Percentiles rank a stretch among this genome's conserved stretches.
These are phyloP conservation scores for Neodiprion pinetum DNA, from an alignment of 1,140 invertebrate species.

Conservation along the genomic window DNA sequence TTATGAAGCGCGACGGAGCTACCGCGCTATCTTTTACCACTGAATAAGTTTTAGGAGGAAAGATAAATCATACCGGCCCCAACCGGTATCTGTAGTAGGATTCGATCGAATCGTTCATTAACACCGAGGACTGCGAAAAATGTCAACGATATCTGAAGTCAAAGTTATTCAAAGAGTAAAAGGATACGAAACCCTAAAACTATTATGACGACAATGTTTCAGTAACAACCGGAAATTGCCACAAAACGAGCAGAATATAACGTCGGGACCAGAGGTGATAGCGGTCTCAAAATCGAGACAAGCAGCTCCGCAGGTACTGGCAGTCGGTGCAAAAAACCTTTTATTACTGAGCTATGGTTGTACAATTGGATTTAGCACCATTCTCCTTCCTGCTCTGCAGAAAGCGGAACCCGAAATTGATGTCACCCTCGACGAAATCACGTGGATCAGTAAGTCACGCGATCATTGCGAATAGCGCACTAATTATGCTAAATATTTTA, in stretches of 20 bases:
- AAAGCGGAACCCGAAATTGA: conserved; percentile 59
- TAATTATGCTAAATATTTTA: not conserved
- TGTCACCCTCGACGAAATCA: conserved; percentile 71
- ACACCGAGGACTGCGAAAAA: too few relatives aligned
- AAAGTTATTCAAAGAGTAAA: too few relatives aligned
- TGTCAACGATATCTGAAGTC: too few relatives aligned
- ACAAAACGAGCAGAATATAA: conserved; percentile 30
- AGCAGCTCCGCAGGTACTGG: conserved; percentile 67
- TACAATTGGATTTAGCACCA: conserved; percentile 78
- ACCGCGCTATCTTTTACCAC: not conserved
- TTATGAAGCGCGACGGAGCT: not conserved
- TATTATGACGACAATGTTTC: conserved; percentile 11
- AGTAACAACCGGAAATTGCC: conserved; percentile 43
- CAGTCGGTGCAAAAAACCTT: conserved; percentile 71
- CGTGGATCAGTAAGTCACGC: conserved; percentile 75
- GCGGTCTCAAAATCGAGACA: conserved; percentile 56
- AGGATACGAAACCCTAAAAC: too few relatives aligned
- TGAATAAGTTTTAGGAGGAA: too few relatives aligned
- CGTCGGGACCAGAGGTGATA: conserved; percentile 6
- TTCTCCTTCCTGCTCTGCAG: conserved; percentile 75
- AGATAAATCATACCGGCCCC: too few relatives aligned
- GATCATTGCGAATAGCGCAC: not conserved
- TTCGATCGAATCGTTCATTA: too few relatives aligned
- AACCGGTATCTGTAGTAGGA: too few relatives aligned
- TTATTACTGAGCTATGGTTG: conserved; percentile 74